Conservation (phyloP, 2,888 invertebrate genomes). For the Halictus ligatus region DNA sequence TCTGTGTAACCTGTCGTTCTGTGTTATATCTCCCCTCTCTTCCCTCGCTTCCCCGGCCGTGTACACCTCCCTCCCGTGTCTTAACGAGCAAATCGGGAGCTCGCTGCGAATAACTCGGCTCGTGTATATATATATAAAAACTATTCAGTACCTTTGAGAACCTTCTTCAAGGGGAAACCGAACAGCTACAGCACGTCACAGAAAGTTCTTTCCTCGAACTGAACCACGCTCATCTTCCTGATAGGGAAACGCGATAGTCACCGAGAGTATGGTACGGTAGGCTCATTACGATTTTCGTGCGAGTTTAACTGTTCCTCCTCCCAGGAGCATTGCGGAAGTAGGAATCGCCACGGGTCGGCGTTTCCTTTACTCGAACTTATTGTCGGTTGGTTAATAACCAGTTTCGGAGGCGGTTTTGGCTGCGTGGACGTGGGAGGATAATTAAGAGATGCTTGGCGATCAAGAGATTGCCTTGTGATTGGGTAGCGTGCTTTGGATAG, state of each 20-base stretch:
- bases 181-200: constrained; percentile 4
- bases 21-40: neutral
- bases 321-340: neutral
- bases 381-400: neutral
- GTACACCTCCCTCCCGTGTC: constrained; percentile 14
- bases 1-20: constrained; percentile 39
- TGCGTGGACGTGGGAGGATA: neutral
- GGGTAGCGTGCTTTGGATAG: too few species aligned
- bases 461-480: neutral
- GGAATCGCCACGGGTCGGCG: neutral
- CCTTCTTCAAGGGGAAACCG: constrained; percentile 13
- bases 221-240: neutral
- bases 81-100: constrained; percentile 50
- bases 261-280: neutral
- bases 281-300: neutral
- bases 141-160: constrained; percentile 52
- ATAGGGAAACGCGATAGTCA: neutral
- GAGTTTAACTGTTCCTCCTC: neutral
- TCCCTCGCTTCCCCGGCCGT: neutral
- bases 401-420: neutral
- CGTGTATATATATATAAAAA: constrained; percentile 26
- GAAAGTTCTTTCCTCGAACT: neutral
- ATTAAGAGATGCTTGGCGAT: neutral
- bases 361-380: neutral
- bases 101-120: constrained; percentile 28